A percentile compares a stretch with the other conserved stretches of the same genome.
Evolutionary conservation across 2,113 vertebrate genomes (phyloP).

Genomic region (Campylomormyrus numenius): DNA sequence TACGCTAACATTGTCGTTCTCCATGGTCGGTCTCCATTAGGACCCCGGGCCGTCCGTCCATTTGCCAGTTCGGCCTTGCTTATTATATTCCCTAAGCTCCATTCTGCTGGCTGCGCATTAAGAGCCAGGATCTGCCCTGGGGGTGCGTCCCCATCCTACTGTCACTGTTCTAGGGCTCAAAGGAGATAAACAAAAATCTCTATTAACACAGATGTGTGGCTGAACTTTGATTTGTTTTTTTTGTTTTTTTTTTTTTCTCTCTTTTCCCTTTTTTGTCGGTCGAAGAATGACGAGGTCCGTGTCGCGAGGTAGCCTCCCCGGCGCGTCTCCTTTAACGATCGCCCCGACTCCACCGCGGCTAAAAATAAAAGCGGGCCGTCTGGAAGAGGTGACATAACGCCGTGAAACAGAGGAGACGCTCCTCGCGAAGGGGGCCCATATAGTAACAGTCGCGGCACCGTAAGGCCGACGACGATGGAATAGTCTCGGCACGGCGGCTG

Average conservation of each 20-base stretch:
- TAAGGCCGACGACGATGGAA: not conserved
- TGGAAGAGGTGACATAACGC: not conserved
- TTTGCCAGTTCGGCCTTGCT: not conserved
- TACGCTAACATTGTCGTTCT: not conserved
- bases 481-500: not conserved
- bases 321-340: not conserved
- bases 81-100: not conserved
- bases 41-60: not conserved
- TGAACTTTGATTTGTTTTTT: not conserved
- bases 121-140: not conserved
- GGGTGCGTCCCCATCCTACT: not conserved
- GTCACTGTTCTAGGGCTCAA: not conserved
- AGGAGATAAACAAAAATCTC: not conserved
- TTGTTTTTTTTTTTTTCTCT: no score
- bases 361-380: not conserved
- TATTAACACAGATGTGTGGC: not conserved
- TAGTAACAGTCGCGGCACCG: not conserved
- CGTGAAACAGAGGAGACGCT: not conserved
- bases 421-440: not conserved
- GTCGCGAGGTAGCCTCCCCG: not conserved
- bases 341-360: not conserved
- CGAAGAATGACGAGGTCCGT: not conserved
- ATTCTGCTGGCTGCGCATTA: not conserved
- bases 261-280: not conserved
- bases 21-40: not conserved